These are phyloP conservation scores for Ceratoteleas bidentatus DNA, from an alignment of 1,140 invertebrate genomes.

Conservation along the genomic window DNA sequence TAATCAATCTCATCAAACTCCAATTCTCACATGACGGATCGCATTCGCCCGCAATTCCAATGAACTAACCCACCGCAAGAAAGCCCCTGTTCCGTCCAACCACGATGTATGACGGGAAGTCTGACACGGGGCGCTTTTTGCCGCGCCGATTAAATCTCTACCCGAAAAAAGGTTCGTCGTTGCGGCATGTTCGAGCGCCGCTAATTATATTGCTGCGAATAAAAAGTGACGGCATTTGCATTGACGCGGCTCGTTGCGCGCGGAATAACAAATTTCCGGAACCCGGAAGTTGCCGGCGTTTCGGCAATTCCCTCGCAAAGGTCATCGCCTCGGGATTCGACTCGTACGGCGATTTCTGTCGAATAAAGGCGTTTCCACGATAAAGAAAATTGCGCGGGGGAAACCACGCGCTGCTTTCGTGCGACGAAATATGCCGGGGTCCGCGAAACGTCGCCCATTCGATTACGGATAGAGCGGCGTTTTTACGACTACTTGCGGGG, in stretches of 20 bases:
- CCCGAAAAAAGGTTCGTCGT: conserved; percentile 18
- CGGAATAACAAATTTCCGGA: conserved; percentile 8
- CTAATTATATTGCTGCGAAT: background rate
- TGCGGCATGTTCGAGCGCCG: background rate
- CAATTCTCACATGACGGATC: no score
- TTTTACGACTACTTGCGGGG: conserved; percentile 19
- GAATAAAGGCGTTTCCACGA: conserved; percentile 50
- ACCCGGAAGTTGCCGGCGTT: no score
- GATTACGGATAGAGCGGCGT: conserved; percentile 36
- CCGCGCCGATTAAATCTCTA: conserved; percentile 16
- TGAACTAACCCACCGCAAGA: no score
- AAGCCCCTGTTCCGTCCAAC: background rate
- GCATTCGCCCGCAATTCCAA: no score
- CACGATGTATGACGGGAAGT: conserved; percentile 38
- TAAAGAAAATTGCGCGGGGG: conserved; percentile 50
- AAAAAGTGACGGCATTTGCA: background rate
- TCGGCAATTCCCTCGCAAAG: conserved; percentile 4
- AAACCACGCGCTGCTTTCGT: conserved; percentile 38
- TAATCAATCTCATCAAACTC: no score
- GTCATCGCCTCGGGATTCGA: conserved; percentile 28
- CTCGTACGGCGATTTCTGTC: conserved; percentile 38
- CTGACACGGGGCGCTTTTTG: conserved; percentile 14
- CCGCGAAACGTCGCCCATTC: conserved; percentile 47
- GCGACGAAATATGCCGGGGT: conserved; percentile 14
- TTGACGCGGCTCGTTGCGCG: background rate